Evolutionary conservation across 1,140 invertebrate species (phyloP), one percentile per base, ranked within the genome.

Genomic region (Macrostomum lignano): DNA sequence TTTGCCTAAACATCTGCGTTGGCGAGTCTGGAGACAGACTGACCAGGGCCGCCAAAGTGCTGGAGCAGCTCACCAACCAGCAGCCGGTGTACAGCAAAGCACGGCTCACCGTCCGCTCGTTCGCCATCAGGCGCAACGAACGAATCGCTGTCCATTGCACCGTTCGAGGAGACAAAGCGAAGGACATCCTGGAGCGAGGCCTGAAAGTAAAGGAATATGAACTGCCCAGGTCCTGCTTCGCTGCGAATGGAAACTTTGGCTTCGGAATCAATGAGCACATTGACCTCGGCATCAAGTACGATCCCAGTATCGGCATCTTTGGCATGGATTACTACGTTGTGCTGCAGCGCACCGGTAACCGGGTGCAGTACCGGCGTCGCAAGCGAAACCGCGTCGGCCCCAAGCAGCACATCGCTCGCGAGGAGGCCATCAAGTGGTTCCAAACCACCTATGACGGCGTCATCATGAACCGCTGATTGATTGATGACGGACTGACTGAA

Each of bases 261-360:
- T 98, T 98, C 55, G 91, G 91, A 65, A 94, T 98, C 49, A 84
- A 94, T 61, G 91, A 98, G 71, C 91, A 98, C 65, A 98, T 98
- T 60, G 91, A 98, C 66, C 68, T 98, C 61, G 91, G 91, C 51
- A 94, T 96, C 62, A 98, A 98, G 60, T 98, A 98, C 52, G 91
- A 98, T 60, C 91, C 91, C 5, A 73, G 72, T 43, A 96, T 96
- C 39, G 57, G 84, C 67, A 98, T 98, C 60, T 98, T 96, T 52
- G 88, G 91, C 61, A 67, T 98, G 52, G 86, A 98, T 59, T 98
- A 96, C 64, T 98, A 86, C 51, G 77, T 98, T 50, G 91, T 98
- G 10, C 67, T 98, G 36, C 84, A 84, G 38, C 65, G 91, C 45
- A 10, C 28, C 21, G 35, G 11, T 25, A 91, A 81, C 66, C 86